Conservation (phyloP, 2,888 invertebrate species). For the Metopia argyrocephala region DNA sequence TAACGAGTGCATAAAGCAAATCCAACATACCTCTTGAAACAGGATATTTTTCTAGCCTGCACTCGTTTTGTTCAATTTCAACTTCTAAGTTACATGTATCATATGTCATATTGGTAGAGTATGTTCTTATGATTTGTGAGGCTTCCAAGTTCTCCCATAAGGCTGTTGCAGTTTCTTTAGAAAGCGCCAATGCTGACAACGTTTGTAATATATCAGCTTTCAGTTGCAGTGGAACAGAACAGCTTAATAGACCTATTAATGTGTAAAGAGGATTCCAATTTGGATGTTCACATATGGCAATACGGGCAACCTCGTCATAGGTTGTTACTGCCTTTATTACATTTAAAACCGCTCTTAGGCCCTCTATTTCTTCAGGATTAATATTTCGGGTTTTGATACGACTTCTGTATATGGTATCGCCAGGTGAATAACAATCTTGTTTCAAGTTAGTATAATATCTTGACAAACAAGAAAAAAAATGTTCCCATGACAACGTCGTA, state of each 20-base stretch:
- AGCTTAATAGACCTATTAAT: slow-evolving; percentile 90
- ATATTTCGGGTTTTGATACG: slow-evolving; percentile 82
- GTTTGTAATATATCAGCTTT: slow-evolving; percentile 91
- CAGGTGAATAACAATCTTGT: slow-evolving; percentile 83
- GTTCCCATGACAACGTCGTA: slow-evolving; percentile 87
- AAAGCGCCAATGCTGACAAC: slow-evolving; percentile 88
- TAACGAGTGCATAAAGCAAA: slow-evolving; percentile 86
- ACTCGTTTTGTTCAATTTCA: slow-evolving; percentile 95
- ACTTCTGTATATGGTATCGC: slow-evolving; percentile 83
- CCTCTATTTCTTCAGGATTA: slow-evolving; percentile 90
- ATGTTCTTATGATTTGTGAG: slow-evolving; percentile 87
- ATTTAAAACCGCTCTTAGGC: slow-evolving; percentile 88
- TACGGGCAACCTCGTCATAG: slow-evolving; percentile 88
- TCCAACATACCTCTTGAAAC: slow-evolving; percentile 89
- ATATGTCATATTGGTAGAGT: slow-evolving; percentile 82
- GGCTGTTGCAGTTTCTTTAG: slow-evolving; percentile 86
- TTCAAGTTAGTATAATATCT: slow-evolving; percentile 86
- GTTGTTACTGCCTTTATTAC: slow-evolving; percentile 88
- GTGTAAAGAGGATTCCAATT: slow-evolving; percentile 91
- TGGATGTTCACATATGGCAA: slow-evolving; percentile 91
- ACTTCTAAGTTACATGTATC: slow-evolving; percentile 83
- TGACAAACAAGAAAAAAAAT: slow-evolving; percentile 89
- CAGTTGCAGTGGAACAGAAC: slow-evolving; percentile 90
- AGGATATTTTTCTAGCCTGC: slow-evolving; percentile 93
- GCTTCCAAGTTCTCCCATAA: slow-evolving; percentile 93